Evolutionary conservation across 2,797 vertebrate species (phyloP).

Genomic region (Anolis apletophallus): DNA sequence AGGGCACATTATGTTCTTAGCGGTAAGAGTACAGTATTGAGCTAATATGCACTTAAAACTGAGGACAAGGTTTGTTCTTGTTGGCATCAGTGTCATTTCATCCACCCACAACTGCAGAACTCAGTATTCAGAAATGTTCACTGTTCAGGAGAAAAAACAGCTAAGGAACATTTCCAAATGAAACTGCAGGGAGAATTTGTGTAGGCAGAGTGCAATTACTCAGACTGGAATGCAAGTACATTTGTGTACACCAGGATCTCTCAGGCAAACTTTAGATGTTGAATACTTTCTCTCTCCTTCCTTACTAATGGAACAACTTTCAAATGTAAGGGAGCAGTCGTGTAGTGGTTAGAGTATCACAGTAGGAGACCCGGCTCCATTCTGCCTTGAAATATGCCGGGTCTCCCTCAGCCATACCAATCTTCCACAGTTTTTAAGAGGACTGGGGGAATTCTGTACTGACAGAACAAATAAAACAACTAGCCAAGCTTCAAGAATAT

Average conservation of each 20-base stretch:
- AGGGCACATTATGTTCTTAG: background rate
- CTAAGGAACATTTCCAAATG: slow-evolving; percentile 28
- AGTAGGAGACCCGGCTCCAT: background rate
- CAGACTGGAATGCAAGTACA: slow-evolving; percentile 15
- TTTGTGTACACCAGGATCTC: slow-evolving; percentile 23
- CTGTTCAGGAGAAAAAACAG: slow-evolving; percentile 42
- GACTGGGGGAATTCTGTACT: background rate
- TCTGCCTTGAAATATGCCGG: background rate
- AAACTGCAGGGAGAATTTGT: slow-evolving; percentile 10
- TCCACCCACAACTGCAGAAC: slow-evolving; percentile 50
- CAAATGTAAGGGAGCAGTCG: background rate
- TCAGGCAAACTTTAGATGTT: slow-evolving; percentile 28
- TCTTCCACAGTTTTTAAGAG: background rate
- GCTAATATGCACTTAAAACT: slow-evolving; percentile 16
- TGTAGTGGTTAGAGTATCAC: background rate
- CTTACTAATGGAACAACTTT: background rate
- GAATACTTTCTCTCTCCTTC: slow-evolving; percentile 3
- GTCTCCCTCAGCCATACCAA: background rate
- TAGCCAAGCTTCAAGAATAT: no score
- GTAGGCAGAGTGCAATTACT: slow-evolving; percentile 66
- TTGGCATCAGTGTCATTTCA: slow-evolving; percentile 47
- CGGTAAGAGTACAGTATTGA: background rate
- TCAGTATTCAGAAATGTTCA: slow-evolving; percentile 48
- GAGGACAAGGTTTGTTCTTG: background rate
- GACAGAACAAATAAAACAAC: no score